phyloP scores from a whole-genome alignment of 2,797 vertebrate species.

The Vultur gryphus region DNA sequence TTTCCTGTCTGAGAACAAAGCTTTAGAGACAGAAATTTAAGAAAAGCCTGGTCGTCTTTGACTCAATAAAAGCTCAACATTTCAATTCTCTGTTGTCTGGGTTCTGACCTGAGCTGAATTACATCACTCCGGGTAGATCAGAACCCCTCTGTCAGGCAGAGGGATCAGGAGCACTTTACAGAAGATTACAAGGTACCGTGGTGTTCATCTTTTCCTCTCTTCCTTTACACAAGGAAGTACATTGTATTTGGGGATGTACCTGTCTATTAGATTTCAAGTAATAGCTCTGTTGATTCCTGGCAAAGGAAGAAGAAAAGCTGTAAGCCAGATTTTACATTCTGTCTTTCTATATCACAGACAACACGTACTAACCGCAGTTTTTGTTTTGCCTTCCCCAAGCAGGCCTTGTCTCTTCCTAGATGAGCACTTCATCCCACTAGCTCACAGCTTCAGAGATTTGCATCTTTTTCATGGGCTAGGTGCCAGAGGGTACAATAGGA shows the following conservation, averaged over 20 bases:
- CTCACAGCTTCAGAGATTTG: neutral
- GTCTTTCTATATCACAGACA: neutral
- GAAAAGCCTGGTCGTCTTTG: neutral
- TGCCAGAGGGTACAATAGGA: neutral
- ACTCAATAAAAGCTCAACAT: neutral
- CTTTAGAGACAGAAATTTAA: neutral
- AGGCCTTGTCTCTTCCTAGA: neutral
- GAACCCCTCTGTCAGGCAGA: neutral
- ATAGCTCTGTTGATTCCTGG: neutral
- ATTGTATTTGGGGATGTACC: neutral
- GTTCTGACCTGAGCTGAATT: neutral
- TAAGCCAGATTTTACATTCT: neutral
- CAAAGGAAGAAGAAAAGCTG: neutral
- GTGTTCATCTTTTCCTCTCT: neutral
- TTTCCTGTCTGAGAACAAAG: neutral
- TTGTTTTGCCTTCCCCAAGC: neutral
- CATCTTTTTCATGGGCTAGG: neutral
- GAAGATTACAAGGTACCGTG: neutral
- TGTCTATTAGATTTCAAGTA: neutral
- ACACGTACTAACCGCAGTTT: neutral
- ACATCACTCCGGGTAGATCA: neutral
- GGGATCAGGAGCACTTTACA: neutral
- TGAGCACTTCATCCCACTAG: neutral
- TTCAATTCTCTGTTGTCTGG: neutral
- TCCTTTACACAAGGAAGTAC: neutral